phyloP scores from a whole-genome alignment of 92 coral and sea anemone species.

The Parazoanthus darwini region DNA sequence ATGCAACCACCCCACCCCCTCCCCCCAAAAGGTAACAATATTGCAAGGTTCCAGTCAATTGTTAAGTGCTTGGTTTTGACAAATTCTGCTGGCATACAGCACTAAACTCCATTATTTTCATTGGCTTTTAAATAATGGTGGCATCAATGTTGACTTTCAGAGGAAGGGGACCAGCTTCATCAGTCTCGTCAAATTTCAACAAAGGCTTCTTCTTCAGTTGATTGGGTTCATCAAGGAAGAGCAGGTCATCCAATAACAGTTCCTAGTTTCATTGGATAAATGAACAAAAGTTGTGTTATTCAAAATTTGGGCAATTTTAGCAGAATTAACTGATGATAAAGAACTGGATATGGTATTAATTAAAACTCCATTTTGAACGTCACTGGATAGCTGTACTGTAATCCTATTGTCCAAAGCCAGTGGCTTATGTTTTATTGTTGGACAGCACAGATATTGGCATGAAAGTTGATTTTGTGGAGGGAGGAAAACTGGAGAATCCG shows the following conservation, averaged over 20 bases:
- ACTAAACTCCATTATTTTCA: neutral
- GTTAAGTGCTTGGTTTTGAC: neutral
- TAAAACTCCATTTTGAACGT: no score
- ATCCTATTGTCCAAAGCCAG: no score
- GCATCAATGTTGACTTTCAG: conserved; percentile 77
- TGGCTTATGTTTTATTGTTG: no score
- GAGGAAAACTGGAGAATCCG: no score
- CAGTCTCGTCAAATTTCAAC: conserved; percentile 70
- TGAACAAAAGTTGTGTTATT: neutral
- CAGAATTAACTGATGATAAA: neutral
- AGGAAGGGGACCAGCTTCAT: conserved; percentile 83
- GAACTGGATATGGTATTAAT: no score
- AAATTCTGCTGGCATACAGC: neutral
- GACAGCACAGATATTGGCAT: no score
- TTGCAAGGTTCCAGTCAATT: neutral
- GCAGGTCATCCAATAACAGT: conserved; percentile 61
- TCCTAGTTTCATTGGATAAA: conserved; percentile 40
- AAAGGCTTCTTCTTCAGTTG: conserved; percentile 70
- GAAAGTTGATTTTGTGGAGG: no score
- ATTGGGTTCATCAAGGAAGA: conserved; percentile 62
- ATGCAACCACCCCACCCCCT: neutral
- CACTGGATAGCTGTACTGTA: no score
- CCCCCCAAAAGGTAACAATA: neutral
- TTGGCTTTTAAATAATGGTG: conserved; percentile 52
- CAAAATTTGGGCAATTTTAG: neutral